phyloP scores from a whole-genome alignment of 2,888 invertebrate species.

The Dorcus hopei region DNA sequence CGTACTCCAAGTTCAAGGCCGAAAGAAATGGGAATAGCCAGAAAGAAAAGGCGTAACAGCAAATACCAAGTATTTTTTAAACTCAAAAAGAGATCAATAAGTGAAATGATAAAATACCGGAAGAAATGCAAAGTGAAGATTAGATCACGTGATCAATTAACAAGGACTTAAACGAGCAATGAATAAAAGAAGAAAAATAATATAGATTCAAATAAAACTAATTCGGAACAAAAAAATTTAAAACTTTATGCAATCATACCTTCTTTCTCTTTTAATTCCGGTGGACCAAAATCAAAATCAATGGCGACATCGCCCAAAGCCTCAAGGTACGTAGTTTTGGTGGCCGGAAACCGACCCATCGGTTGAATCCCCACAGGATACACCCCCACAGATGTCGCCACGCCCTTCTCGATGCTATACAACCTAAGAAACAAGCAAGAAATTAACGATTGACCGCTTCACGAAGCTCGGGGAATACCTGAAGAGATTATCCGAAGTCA shows the following conservation, averaged over 20 bases:
- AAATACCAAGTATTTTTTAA: too few species aligned
- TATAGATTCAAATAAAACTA: too few species aligned
- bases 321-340: constrained; percentile 41
- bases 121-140: too few species aligned
- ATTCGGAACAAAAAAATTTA: too few species aligned
- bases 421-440: constrained; percentile 33
- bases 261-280: constrained; percentile 32
- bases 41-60: too few species aligned
- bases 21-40: too few species aligned
- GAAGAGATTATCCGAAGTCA: constrained; percentile 83
- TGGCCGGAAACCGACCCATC: constrained; percentile 40
- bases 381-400: constrained; percentile 32
- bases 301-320: constrained; percentile 81
- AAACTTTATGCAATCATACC: neutral
- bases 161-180: too few species aligned
- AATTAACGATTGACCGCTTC: neutral
- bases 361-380: constrained; percentile 44
- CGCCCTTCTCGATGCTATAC: constrained; percentile 39
- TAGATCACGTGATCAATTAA: too few species aligned
- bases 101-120: too few species aligned
- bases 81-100: too few species aligned
- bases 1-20: too few species aligned
- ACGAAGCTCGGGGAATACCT: constrained; percentile 54
- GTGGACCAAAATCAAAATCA: constrained; percentile 79
- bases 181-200: too few species aligned